Evolutionary conservation across 2,113 vertebrate genomes (phyloP).

Genomic region (Saimiri boliviensis): DNA sequence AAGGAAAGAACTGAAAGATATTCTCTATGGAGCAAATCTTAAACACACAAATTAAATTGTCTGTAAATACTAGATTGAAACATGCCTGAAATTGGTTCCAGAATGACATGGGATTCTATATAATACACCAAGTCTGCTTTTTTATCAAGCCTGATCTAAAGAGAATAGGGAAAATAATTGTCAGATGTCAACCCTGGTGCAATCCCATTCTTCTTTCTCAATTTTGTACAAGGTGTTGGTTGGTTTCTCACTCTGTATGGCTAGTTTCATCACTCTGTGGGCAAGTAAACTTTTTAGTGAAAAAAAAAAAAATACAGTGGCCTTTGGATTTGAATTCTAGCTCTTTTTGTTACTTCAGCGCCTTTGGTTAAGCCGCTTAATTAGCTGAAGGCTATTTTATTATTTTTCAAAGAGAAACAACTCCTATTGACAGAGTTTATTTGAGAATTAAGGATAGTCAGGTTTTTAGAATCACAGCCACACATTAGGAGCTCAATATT

Average conservation of each 20-base stretch:
- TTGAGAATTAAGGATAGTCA: not conserved
- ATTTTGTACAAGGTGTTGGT: not conserved
- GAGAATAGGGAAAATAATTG: not conserved
- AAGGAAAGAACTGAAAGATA: not conserved
- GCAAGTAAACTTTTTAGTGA: not conserved
- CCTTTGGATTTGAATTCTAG: not conserved
- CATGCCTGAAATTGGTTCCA: not conserved
- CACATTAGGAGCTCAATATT: not conserved
- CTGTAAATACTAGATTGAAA: constrained; percentile 37
- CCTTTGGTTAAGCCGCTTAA: not conserved
- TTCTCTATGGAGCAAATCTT: constrained; percentile 29
- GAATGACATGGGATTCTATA: not conserved
- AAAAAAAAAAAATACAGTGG: not conserved
- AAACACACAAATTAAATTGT: constrained; percentile 57
- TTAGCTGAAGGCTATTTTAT: not conserved
- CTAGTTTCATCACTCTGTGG: not conserved
- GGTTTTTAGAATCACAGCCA: not conserved
- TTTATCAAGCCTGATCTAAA: not conserved
- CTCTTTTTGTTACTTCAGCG: not conserved
- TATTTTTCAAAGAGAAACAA: not conserved
- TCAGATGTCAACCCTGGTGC: not conserved
- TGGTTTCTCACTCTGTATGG: not conserved
- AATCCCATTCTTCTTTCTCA: not conserved
- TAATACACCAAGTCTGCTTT: not conserved
- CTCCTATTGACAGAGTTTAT: not conserved